Conservation (phyloP, 2,888 invertebrate genomes). For the Taenaris catops region DNA sequence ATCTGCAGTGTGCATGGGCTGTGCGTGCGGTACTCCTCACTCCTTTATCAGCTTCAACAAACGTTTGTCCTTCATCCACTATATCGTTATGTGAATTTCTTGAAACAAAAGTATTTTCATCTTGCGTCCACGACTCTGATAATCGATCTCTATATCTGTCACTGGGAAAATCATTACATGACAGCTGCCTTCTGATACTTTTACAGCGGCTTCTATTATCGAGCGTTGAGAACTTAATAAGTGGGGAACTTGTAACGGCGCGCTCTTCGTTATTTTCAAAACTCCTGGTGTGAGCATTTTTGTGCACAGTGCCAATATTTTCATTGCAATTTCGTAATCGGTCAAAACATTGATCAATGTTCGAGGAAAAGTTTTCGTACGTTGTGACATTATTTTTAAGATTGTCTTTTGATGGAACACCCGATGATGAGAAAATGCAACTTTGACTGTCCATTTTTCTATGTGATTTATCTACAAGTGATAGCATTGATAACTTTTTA, state of each 20-base stretch:
- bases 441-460: slow-evolving; percentile 65
- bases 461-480: slow-evolving; percentile 64
- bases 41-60: slow-evolving; percentile 56
- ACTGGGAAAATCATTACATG: slow-evolving; percentile 71
- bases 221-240: slow-evolving; percentile 67
- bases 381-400: slow-evolving; percentile 50
- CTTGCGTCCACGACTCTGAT: slow-evolving; percentile 54
- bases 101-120: slow-evolving; percentile 49
- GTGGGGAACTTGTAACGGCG: slow-evolving; percentile 48
- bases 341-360: slow-evolving; percentile 73
- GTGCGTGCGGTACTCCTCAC: slow-evolving; percentile 42
- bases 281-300: slow-evolving; percentile 60
- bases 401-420: slow-evolving; percentile 59
- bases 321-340: slow-evolving; percentile 51
- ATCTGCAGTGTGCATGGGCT: slow-evolving; percentile 60
- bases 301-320: slow-evolving; percentile 44
- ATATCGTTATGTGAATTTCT: slow-evolving; percentile 53
- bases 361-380: slow-evolving; percentile 71
- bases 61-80: slow-evolving; percentile 56
- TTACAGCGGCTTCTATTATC: slow-evolving; percentile 70
- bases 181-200: slow-evolving; percentile 70
- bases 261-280: slow-evolving; percentile 64
- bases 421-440: slow-evolving; percentile 60
- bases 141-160: slow-evolving; percentile 60
- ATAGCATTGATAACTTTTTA: slow-evolving; percentile 69